Evolutionary conservation across 2,797 vertebrate genomes (phyloP), one percentile per base, ranked within the genome.

Genomic region (Cynopterus sphinx): DNA sequence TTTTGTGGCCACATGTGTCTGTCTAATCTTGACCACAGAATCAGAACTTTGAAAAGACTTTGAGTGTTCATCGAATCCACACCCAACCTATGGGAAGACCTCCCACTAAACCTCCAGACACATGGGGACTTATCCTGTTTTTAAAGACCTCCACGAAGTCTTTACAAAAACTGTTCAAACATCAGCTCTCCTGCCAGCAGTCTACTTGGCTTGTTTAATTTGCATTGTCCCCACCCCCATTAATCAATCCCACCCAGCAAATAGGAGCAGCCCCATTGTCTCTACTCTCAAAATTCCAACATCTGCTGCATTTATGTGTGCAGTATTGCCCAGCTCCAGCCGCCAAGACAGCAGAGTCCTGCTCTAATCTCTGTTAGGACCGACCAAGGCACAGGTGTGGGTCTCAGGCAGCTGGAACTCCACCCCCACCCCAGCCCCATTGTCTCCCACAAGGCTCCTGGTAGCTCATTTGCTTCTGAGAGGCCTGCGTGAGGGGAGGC

Each of bases 71-170:
- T 92, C 61, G 4, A 84, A 92, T 96, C 95, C 94, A 97, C 95
- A 91, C 88, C 92, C 90, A 89, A 28, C 70, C 79, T 77, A 65
- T 63, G 75, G 46, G 61, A 95, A 96, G 96, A 97, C 95, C 97
- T 97, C 97, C 97, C 97, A 98, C 77, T 65, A 96, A 75, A 79
- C 36, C 87, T 90, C 81, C 90, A 89, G 92, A 91, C 94, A 97
- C 94, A 97, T 89, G 90, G 78, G 68, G 94, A 96, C 90, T 71
- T 57, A 65, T 51, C 77, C 90, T 86, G 41, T 79, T 75, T 89
- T 78, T 68, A 84, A 95, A 97, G 97, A 97, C 97, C 97, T 97
- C 96, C 95, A 53, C 0, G 88, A 97, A 97, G 93, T 53, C 95
- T 95, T 95, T 92, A 85, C 91, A 91, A 91, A 91, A 86, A 91